A percentile compares a stretch with the other conserved stretches of the same genome.
Conservation (phyloP, 1,140 invertebrate species). For the Geopemphigus sp. region DNA sequence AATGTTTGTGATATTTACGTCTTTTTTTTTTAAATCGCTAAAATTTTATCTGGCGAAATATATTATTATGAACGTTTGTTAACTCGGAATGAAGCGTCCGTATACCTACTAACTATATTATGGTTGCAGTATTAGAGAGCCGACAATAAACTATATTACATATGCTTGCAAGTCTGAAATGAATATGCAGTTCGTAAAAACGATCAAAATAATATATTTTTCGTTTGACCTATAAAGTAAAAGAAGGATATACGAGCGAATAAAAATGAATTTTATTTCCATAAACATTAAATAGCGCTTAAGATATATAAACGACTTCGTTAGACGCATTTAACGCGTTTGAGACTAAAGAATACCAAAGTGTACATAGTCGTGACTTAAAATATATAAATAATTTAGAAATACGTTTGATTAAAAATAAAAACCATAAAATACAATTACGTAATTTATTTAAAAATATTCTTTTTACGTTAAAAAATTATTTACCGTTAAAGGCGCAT, state of each 20-base stretch:
- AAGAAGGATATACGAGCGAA: neutral
- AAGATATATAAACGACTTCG: neutral
- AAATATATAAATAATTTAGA: neutral
- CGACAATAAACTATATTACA: neutral
- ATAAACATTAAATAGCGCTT: neutral
- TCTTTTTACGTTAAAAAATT: neutral
- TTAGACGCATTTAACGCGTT: neutral
- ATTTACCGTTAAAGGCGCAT: neutral
- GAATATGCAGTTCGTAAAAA: neutral
- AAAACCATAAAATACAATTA: neutral
- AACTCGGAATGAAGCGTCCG: too few relatives aligned
- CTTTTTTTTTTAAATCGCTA: too few relatives aligned
- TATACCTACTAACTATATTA: too few relatives aligned
- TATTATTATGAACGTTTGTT: too few relatives aligned
- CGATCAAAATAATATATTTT: slow-evolving; percentile 3
- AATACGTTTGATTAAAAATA: neutral
- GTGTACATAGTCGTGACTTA: slow-evolving; percentile 3
- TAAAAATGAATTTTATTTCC: neutral
- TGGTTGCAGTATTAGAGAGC: too few relatives aligned
- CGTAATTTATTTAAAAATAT: neutral
- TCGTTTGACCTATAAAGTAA: slow-evolving; percentile 6
- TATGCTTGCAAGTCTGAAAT: neutral
- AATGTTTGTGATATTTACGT: too few relatives aligned
- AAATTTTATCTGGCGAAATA: too few relatives aligned
- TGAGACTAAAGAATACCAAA: neutral